Evolutionary conservation across 64 coral and sea anemone genomes (phyloP).

Genomic region (Astreopora myriophthalma): DNA sequence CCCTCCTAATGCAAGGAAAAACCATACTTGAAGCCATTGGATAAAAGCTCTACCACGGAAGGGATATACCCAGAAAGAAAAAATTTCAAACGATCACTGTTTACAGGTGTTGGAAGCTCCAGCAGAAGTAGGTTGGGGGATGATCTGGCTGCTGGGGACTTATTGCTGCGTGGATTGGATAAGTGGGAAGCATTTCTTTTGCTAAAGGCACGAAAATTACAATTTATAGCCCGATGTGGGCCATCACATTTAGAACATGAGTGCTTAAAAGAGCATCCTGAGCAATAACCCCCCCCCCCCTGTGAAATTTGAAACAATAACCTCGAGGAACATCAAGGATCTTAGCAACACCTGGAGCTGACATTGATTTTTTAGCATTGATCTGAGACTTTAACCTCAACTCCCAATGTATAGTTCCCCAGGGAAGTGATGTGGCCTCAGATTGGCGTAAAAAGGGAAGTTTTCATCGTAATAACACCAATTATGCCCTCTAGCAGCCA

Average conservation of each 20-base stretch:
- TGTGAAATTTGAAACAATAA: not conserved
- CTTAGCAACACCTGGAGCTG: not conserved
- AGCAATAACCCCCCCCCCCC: not conserved
- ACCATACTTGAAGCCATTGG: not conserved
- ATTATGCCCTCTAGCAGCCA: no score
- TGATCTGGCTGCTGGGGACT: not conserved
- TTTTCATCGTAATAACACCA: no score
- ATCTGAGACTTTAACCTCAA: not conserved
- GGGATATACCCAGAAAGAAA: not conserved
- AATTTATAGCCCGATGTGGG: not conserved
- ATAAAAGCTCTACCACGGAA: no score
- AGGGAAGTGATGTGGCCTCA: not conserved
- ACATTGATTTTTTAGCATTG: not conserved
- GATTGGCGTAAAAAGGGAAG: no score
- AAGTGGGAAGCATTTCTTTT: not conserved
- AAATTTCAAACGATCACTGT: not conserved
- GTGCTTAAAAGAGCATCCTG: not conserved
- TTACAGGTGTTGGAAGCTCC: not conserved
- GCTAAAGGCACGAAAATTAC: not conserved
- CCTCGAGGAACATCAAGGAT: not conserved
- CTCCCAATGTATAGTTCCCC: not conserved
- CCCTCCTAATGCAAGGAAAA: slow-evolving; percentile 19
- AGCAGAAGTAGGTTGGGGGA: not conserved
- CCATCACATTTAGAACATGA: not conserved
- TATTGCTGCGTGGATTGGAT: not conserved